phyloP scores from a whole-genome alignment of 2,797 vertebrate species.

The Clarias platycephalus region DNA sequence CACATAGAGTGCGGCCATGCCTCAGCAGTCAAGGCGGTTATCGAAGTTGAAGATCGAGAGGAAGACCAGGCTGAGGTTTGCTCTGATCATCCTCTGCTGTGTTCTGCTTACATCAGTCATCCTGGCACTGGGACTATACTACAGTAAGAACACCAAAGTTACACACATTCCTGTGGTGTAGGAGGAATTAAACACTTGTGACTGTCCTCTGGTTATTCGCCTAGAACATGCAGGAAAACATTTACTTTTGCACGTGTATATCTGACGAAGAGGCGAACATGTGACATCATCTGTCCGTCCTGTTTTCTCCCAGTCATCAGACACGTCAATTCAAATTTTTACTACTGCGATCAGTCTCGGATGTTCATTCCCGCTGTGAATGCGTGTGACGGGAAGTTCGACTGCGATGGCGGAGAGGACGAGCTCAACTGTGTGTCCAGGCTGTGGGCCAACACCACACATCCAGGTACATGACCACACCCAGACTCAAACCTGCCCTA shows the following conservation, averaged over 20 bases:
- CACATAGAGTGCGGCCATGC: conserved; percentile 31
- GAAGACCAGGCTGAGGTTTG: conserved; percentile 4
- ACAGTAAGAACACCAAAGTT: conserved; percentile 41
- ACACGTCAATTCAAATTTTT: conserved; percentile 71
- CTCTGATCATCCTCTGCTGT: conserved; percentile 36
- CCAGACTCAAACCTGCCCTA: not conserved
- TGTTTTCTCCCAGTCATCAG: conserved; percentile 64
- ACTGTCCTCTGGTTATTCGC: not conserved
- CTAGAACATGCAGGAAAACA: not conserved
- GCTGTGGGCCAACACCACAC: conserved; percentile 33
- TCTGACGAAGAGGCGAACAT: no score
- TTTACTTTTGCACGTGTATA: not conserved
- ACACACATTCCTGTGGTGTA: not conserved
- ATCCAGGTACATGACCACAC: conserved; percentile 46
- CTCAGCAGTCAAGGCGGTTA: conserved; percentile 36
- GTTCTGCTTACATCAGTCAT: conserved; percentile 33
- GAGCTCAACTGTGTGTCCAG: conserved; percentile 69
- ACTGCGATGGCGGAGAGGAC: conserved; percentile 72
- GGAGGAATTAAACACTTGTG: not conserved
- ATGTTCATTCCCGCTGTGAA: conserved; percentile 64
- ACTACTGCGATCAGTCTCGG: conserved; percentile 70
- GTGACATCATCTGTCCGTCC: not conserved
- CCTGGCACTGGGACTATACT: conserved; percentile 45
- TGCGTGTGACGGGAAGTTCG: conserved; percentile 67
- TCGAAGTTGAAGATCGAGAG: conserved; percentile 43